Evolutionary conservation across 2,888 invertebrate species (phyloP), one percentile per base, ranked within the genome.

Genomic region (Blastobasis adustella): DNA sequence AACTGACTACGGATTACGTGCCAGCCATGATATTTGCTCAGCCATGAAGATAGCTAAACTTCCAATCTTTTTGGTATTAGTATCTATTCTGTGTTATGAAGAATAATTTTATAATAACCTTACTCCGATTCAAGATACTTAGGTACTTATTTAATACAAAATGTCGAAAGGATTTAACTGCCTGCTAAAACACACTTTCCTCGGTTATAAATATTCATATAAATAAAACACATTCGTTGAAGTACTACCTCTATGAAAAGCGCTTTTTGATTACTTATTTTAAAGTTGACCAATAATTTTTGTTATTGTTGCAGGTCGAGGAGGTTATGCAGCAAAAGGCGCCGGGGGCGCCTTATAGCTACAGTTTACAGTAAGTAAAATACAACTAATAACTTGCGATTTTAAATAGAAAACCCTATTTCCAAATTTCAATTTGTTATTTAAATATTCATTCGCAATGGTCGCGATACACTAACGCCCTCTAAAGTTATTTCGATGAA

Each of bases 281-380:
- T 23, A 2, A 23, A 23, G 3, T 23, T n/a, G n/a, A 23, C 23
- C 23, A 23, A 23, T 23, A 23, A 23, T 23, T 23, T 23, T 23
- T 47, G n/a, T 39, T 10, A 9, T 58, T 39, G 57, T 53, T 73
- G 67, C 66, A 87, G 87, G 82, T 86, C 79, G 83, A 84, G 77
- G 86, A 86, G 87, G 87, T 86, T 81, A 88, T 88, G 87, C 87
- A 87, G 80, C 79, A 84, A 76, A 84, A 71, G 85, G 85, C 78
- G 82, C 87, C 86, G 55, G 69, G 67, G 84, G 86, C 82, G 87
- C 86, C 87, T 75, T 73, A 64, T 68, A 79, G 75, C 63, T 65
- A 69, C 54, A 79, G 78, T 69, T 65, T 71, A 41, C 76, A 76
- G 87, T 86, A 72, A 81, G 85, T 79, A 40, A 4, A 10, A 41